phyloP scores from a whole-genome alignment of 2,797 vertebrate species.

The Parotocinclus haroldoi region DNA sequence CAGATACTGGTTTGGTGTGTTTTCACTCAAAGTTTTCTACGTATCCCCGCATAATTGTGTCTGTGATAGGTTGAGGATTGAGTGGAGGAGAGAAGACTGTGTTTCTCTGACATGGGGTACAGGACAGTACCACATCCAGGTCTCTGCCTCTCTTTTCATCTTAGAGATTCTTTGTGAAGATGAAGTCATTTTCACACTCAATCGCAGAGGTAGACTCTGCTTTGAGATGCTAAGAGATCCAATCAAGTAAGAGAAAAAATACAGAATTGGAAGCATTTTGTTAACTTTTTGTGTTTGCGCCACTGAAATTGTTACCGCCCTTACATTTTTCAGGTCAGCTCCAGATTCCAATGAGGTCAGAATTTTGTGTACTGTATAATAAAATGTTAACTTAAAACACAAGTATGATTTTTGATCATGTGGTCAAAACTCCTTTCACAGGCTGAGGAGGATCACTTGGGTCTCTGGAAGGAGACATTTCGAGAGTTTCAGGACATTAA shows the following conservation, averaged over 20 bases:
- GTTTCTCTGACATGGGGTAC: slow-evolving; percentile 67
- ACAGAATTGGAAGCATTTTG: no score
- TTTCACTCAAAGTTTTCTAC: neutral
- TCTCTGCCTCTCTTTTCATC: slow-evolving; percentile 77
- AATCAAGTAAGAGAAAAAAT: slow-evolving; percentile 38
- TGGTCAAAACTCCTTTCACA: slow-evolving; percentile 29
- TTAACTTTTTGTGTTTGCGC: no score
- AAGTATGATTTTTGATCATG: neutral
- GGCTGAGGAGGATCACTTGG: slow-evolving; percentile 60
- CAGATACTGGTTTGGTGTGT: neutral
- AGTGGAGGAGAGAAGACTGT: slow-evolving; percentile 52
- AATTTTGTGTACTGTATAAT: neutral
- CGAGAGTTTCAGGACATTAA: slow-evolving; percentile 82
- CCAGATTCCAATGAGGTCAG: slow-evolving; percentile 31
- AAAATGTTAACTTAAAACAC: neutral
- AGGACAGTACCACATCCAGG: slow-evolving; percentile 63
- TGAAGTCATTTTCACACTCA: slow-evolving; percentile 77
- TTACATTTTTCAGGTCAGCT: slow-evolving; percentile 2
- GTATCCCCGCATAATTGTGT: neutral
- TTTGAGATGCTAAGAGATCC: slow-evolving; percentile 77
- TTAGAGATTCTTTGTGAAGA: slow-evolving; percentile 75
- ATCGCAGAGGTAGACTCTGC: slow-evolving; percentile 77
- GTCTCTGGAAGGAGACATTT: slow-evolving; percentile 84
- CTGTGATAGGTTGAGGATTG: slow-evolving; percentile 70
- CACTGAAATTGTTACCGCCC: no score